Conservation (phyloP, 2,888 invertebrate species). For the Drosophila meridiana region DNA sequence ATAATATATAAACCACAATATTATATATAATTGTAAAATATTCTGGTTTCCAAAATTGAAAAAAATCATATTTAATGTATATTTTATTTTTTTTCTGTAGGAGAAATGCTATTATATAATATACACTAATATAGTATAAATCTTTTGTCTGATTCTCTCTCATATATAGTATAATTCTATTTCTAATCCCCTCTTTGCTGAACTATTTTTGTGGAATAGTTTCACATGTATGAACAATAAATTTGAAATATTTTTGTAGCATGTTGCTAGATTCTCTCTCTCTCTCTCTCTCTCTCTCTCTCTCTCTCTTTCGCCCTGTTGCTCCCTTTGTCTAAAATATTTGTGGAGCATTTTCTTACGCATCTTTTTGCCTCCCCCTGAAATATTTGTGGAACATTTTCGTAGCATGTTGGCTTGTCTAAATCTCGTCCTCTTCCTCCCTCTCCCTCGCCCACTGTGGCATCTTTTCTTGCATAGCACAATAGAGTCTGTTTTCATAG, state of each 20-base stretch:
- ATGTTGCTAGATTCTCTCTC: background rate
- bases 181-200: too few relatives aligned
- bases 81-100: too few relatives aligned
- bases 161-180: background rate
- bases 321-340: background rate
- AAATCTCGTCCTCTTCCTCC: too few relatives aligned
- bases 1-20: too few relatives aligned
- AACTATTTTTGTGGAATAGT: background rate
- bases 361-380: background rate
- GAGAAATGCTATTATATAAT: too few relatives aligned
- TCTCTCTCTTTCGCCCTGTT: background rate
- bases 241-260: background rate
- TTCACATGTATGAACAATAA: background rate
- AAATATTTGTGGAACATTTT: constrained; percentile 7
- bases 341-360: background rate
- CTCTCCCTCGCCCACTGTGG: background rate
- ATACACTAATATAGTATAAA: too few relatives aligned
- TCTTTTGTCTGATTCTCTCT: too few relatives aligned
- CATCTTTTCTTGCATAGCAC: background rate
- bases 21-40: too few relatives aligned
- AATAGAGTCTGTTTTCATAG: background rate
- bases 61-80: too few relatives aligned
- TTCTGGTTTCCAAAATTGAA: too few relatives aligned
- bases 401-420: background rate
- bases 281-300: background rate